Base-by-base conservation (phyloP, 2,888 invertebrate genomes). In the Spicauda simplicius region DNA sequence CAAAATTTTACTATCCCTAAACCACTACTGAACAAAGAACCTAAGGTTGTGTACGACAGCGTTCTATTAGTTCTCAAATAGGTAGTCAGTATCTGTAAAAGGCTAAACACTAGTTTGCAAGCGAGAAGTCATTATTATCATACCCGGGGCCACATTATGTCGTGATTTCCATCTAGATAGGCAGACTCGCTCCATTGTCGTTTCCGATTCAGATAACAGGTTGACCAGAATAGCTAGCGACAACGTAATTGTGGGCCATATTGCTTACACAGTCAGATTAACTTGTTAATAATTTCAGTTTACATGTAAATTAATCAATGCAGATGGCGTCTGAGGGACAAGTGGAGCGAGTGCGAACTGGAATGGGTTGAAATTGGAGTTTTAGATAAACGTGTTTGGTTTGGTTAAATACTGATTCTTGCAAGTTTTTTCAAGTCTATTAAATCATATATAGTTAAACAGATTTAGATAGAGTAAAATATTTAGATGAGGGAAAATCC, bases 161-260 rank as follows among this genome's bases (percentile, higher is more conserved):
- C 53, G 30, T 55, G 65, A 56, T 66, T 56, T 66, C 61, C 66
- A 66, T 66, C 66, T 60, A 66, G 66, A 66, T 66, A 66, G 60
- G 54, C 50, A 59, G 55, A 55, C 55, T 33, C 64, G 20, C 25
- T 54, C 55, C 30, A 61, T 61, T 66, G 66, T 60, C 55, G 66
- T 59, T 66, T 60, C 55, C 48, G 65, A 65, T 54, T 54, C 30
- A 65, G 65, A 65, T 65, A 65, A 50, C 59, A 53, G 33, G 30
- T 16, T 57, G 20, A 25, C 54, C 65, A 45, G 25, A 45, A 50
- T 58, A 25, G 59, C 65, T 58, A 6, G 16, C 45, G 18, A 53
- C 54, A 25, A 19, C 16, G 16, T 53, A 33, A 53, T 53, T 61
- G 50, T 61, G 52, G n/a, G 37, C 60, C 18, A 52, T 53, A 61